phyloP scores from a whole-genome alignment of 2,113 vertebrate genomes.

The Paraplagusia blochii region DNA sequence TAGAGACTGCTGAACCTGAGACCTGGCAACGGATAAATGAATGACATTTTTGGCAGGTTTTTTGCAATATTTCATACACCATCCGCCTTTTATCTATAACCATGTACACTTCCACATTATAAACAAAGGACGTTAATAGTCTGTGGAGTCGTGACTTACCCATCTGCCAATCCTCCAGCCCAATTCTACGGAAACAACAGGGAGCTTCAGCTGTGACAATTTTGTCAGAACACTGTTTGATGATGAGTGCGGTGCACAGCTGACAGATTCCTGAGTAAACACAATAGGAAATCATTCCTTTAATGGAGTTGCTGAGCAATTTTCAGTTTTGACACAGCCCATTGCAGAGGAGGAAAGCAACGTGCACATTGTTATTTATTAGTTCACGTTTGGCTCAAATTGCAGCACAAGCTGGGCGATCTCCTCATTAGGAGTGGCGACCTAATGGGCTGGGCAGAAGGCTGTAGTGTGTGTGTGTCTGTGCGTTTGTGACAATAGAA shows the following conservation, averaged over 20 bases:
- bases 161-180: constrained; percentile 29
- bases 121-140: constrained; percentile 1
- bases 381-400: constrained; percentile 39
- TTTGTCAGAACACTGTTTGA: constrained; percentile 29
- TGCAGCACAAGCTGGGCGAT: constrained; percentile 48
- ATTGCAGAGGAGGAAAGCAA: constrained; percentile 10
- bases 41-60: no score
- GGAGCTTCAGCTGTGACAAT: constrained; percentile 7
- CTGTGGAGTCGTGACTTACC: constrained; percentile 55
- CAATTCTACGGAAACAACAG: background rate
- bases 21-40: no score
- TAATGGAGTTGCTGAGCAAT: constrained; percentile 39
- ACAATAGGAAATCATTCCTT: constrained; percentile 32
- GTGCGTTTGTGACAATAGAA: constrained; percentile 11
- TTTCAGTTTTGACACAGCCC: constrained; percentile 39
- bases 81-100: no score
- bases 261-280: constrained; percentile 39
- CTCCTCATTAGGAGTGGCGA: constrained; percentile 55
- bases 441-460: constrained; percentile 56
- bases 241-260: constrained; percentile 19
- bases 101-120: background rate
- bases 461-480: constrained; percentile 35
- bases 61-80: no score
- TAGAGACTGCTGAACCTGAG: no score
- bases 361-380: constrained; percentile 45